Evolutionary conservation across 1,140 invertebrate species (phyloP).

Genomic region (Rhyacophila brunnea): DNA sequence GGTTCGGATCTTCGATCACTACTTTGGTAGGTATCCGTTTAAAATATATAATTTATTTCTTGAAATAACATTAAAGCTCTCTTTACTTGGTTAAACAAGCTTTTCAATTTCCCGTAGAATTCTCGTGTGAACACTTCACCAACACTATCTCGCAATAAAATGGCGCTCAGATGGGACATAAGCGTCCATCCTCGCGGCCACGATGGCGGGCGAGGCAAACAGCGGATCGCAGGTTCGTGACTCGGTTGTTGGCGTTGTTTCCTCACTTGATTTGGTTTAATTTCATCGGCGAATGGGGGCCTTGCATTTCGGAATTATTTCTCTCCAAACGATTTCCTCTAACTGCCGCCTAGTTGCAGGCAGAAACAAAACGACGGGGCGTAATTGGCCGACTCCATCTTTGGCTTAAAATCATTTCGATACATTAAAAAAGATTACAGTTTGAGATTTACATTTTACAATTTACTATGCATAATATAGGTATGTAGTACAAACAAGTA

Average conservation of each 20-base stretch:
- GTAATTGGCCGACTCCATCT: slow-evolving; percentile 4
- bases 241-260: neutral
- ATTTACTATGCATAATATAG: too few species aligned
- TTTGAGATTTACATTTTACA: too few species aligned
- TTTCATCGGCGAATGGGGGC: neutral
- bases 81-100: too few species aligned
- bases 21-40: too few species aligned
- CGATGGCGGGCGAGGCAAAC: neutral
- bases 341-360: neutral
- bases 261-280: neutral
- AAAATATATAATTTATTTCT: too few species aligned
- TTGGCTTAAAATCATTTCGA: too few species aligned
- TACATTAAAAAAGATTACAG: too few species aligned
- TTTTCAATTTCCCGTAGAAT: too few species aligned
- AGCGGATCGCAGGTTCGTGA: neutral
- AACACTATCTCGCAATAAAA: neutral
- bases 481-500: too few species aligned
- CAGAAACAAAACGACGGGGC: neutral
- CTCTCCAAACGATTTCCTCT: neutral
- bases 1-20: too few species aligned
- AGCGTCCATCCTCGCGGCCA: neutral
- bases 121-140: neutral
- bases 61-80: too few species aligned
- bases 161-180: neutral
- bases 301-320: neutral